Percentiles rank a stretch among this genome's conserved stretches.
Conservation (phyloP, 2,888 invertebrate genomes). For the Penaeus monodon region DNA sequence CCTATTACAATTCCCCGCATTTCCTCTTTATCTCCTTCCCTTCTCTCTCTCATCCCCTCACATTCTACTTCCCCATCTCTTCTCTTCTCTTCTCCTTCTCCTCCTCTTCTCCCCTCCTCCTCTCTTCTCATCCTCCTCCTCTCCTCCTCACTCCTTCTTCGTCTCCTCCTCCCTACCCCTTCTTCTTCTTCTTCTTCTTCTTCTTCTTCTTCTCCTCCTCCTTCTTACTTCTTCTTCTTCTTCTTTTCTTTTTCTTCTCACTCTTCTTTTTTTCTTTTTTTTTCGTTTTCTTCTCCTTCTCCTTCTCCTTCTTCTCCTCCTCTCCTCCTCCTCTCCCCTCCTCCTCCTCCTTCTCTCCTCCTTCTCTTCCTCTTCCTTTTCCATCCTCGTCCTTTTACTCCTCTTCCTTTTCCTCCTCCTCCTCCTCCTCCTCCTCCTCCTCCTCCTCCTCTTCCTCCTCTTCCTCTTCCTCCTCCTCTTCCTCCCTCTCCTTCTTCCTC, state of each 20-base stretch:
- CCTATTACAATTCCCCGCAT: too few relatives aligned
- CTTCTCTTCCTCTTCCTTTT: not conserved
- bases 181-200: not conserved
- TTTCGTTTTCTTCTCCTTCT: not conserved
- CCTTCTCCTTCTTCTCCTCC: too few relatives aligned
- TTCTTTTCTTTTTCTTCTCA: not conserved
- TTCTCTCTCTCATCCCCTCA: not conserved
- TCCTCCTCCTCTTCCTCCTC: too few relatives aligned
- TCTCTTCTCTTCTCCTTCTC: not conserved
- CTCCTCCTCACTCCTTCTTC: not conserved
- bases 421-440: not conserved
- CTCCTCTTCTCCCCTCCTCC: not conserved
- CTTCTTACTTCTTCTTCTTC: not conserved
- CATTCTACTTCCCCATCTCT: not conserved
- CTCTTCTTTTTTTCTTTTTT: not conserved
- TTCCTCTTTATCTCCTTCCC: not conserved
- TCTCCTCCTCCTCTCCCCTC: too few relatives aligned
- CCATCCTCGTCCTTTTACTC: not conserved
- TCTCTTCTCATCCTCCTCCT: not conserved
- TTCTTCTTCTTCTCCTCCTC: not conserved
- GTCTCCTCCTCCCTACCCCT: not conserved
- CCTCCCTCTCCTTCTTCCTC: not conserved
- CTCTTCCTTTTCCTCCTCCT: not conserved
- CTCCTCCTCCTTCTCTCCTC: not conserved
- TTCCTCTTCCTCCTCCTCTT: not conserved